Conservation (phyloP, 2,113 vertebrate genomes). For the Nerophis ophidion region DNA sequence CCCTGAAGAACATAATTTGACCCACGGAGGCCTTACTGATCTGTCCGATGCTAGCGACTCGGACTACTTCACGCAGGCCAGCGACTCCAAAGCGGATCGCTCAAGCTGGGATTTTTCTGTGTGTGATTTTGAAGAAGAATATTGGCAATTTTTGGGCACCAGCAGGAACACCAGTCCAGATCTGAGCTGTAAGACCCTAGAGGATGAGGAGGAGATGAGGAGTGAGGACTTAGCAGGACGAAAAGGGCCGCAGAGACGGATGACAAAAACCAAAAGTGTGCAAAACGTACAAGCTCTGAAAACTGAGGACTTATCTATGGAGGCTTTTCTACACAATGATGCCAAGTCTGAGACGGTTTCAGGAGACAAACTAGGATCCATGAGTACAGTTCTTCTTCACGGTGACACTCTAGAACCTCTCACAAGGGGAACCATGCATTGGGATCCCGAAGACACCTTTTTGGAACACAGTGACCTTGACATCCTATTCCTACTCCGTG, state of each 20-base stretch:
- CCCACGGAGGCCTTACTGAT: slow-evolving; percentile 37
- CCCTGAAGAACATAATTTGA: slow-evolving; percentile 17
- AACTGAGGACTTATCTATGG: slow-evolving; percentile 7
- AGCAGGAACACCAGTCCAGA: slow-evolving; percentile 54
- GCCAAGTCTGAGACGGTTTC: slow-evolving; percentile 9
- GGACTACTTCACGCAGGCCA: slow-evolving; percentile 67
- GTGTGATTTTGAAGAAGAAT: slow-evolving; percentile 71
- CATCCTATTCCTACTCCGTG: slow-evolving; percentile 26
- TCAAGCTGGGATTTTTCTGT: slow-evolving; percentile 66
- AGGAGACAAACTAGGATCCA: slow-evolving; percentile 10
- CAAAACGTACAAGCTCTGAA: slow-evolving; percentile 38
- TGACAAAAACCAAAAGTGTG: slow-evolving; percentile 57
- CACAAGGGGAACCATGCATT: slow-evolving; percentile 22
- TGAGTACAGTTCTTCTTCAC: slow-evolving; percentile 24
- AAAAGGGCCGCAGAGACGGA: background rate
- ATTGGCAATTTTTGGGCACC: slow-evolving; percentile 38
- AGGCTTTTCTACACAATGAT: slow-evolving; percentile 3
- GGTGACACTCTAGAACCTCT: slow-evolving; percentile 25
- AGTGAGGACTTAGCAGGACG: slow-evolving; percentile 20
- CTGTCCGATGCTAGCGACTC: slow-evolving; percentile 60
- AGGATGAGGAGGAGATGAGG: slow-evolving; percentile 17
- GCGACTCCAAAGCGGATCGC: slow-evolving; percentile 60
- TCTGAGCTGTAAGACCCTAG: slow-evolving; percentile 21
- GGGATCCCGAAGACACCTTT: slow-evolving; percentile 46
- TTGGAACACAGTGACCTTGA: slow-evolving; percentile 57